Evolutionary conservation across 2,113 vertebrate species (phyloP), one percentile per base, ranked within the genome.

Genomic region (Tenebrosternarchus preto): DNA sequence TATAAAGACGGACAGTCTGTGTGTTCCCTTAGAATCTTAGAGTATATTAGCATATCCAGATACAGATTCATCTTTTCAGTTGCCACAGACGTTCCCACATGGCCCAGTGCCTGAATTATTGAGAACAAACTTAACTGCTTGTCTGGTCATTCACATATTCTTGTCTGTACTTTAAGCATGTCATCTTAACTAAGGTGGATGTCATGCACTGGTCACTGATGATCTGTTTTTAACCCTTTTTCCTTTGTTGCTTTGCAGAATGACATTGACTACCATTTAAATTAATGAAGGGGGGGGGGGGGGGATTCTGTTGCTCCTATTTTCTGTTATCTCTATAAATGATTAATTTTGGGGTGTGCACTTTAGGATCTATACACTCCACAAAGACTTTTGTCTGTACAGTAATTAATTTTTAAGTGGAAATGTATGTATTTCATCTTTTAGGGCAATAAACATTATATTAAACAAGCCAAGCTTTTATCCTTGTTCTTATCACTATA

Each of bases 371-470:
- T 31, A 46, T 70, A 36, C 2, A 22, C 19, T 57, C 19, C n/a
- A 50, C 29, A 24, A 73, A 71, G 69, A 79, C 60, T 59, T 43
- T 50, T 20, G 27, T 19, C 31, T 72, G 68, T 59, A 53, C 67
- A 55, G 22, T 20, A 80, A 71, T n/a, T 2, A 0, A 31, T 57
- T 63, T 76, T 56, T 19, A 12, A 36, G 50, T 20, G 8, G 3
- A 17, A 22, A 15, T 77, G 27, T 50, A 64, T 73, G 67, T 57
- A 69, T 60, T 25, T 3, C 43, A 7, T 73, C 27, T 43, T 57
- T 60, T 77, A 57, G 22, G 24, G 72, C 57, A 84, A 84, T 84
- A 84, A 84, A 78, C 46, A 46, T 80, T 31, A 67, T 55, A 43
- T n/a, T 17, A 2, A 82, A 77, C 0, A 33, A 24, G 24, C 9